Evolutionary conservation across 2,113 vertebrate genomes (phyloP).

Genomic region (Xyliphius kryptos): DNA sequence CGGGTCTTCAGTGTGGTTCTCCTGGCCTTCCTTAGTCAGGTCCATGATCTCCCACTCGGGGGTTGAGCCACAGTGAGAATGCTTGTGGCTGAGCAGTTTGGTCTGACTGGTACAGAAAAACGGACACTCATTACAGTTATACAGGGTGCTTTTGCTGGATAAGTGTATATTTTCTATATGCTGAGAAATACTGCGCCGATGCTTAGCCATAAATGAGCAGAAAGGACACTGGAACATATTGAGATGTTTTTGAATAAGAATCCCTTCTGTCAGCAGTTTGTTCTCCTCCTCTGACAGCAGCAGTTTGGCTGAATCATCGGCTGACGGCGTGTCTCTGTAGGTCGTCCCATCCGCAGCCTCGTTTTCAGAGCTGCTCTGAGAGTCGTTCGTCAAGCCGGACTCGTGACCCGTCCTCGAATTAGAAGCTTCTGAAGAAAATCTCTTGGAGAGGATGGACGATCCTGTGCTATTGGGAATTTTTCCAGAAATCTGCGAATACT

Average conservation of each 20-base stretch:
- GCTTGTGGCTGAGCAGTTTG: constrained; percentile 89
- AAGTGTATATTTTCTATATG: constrained; percentile 97
- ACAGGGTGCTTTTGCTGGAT: constrained; percentile 89
- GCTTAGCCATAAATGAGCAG: constrained; percentile 95
- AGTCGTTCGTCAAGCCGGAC: too few relatives aligned
- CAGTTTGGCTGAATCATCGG: constrained; percentile 80
- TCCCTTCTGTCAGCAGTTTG: constrained; percentile 91
- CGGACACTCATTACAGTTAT: constrained; percentile 93
- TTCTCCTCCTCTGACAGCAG: constrained; percentile 89
- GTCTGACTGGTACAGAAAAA: constrained; percentile 93
- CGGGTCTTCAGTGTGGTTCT: constrained; percentile 69
- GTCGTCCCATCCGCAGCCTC: constrained; percentile 86
- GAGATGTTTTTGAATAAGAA: constrained; percentile 90
- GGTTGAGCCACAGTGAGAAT: constrained; percentile 74
- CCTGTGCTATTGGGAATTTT: constrained; percentile 78
- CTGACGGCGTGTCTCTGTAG: constrained; percentile 74
- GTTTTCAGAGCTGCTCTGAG: constrained; percentile 83
- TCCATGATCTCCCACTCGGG: constrained; percentile 85
- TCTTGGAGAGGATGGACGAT: constrained; percentile 82
- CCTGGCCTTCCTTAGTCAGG: constrained; percentile 75
- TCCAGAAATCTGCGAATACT: constrained; percentile 78
- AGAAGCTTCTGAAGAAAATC: constrained; percentile 75
- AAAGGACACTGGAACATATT: constrained; percentile 97
- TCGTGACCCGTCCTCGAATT: too few relatives aligned
- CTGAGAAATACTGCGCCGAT: constrained; percentile 89